Percentiles rank a stretch among this genome's conserved stretches.
phyloP scores from a whole-genome alignment of 2,888 invertebrate species.

The Deilephila porcellus region DNA sequence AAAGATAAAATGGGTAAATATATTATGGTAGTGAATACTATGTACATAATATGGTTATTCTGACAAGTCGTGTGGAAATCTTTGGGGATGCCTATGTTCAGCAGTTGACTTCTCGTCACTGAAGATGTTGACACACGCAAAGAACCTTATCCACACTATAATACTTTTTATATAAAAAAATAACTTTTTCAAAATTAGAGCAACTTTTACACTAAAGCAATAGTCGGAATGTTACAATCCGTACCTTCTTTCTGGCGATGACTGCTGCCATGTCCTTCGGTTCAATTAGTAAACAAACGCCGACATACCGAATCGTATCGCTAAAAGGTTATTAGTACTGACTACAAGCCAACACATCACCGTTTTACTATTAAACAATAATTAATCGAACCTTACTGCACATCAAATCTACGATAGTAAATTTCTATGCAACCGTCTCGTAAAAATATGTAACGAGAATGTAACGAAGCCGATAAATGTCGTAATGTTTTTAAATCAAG shows the following conservation, averaged over 20 bases:
- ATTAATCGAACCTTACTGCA: slow-evolving; percentile 2
- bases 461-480: neutral
- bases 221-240: neutral
- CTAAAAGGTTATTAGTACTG: slow-evolving; percentile 45
- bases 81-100: too few species aligned
- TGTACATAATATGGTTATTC: too few species aligned
- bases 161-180: neutral
- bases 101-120: too few species aligned
- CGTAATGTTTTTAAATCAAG: neutral
- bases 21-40: too few species aligned
- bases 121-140: too few species aligned
- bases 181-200: neutral
- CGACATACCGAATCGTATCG: slow-evolving; percentile 43
- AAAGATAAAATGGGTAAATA: too few species aligned
- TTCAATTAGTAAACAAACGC: slow-evolving; percentile 42
- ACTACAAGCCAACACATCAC: slow-evolving; percentile 32
- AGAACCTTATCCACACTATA: neutral
- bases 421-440: neutral
- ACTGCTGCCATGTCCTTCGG: slow-evolving; percentile 50
- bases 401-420: neutral
- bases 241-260: slow-evolving; percentile 53
- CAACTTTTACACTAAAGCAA: neutral
- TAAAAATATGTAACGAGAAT: neutral
- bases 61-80: too few species aligned
- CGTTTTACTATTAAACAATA: slow-evolving; percentile 15